These are phyloP conservation scores for Dinocampus coccinellae DNA, from an alignment of 2,888 invertebrate species.

Conservation along the genomic window DNA sequence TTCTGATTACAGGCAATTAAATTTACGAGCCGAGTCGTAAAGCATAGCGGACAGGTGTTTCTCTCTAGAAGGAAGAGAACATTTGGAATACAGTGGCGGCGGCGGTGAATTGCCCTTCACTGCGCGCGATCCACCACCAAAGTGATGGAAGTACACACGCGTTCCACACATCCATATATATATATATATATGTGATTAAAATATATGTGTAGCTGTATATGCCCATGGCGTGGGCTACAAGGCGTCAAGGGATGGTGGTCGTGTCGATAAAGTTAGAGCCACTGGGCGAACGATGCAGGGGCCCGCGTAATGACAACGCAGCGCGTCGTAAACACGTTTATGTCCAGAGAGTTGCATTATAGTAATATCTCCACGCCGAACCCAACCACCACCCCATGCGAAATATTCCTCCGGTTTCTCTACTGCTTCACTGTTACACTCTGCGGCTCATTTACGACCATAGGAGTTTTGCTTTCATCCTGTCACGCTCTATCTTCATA, in stretches of 20 bases:
- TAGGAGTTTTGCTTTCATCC: conserved; percentile 43
- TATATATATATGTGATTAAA: neutral
- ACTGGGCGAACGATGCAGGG: conserved; percentile 65
- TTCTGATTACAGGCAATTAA: conserved; percentile 63
- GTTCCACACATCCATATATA: neutral
- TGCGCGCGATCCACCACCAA: neutral
- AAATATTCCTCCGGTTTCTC: conserved; percentile 51
- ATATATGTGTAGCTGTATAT: neutral
- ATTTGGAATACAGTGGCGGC: conserved; percentile 28
- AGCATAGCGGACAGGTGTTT: conserved; percentile 61
- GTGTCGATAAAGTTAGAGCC: conserved; percentile 68
- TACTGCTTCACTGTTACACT: conserved; percentile 25
- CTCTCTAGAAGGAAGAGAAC: conserved; percentile 37
- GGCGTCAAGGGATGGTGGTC: conserved; percentile 55
- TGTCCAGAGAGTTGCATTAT: conserved; percentile 67
- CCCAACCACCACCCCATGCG: conserved; percentile 51
- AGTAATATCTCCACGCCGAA: conserved; percentile 63
- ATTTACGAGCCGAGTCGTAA: conserved; percentile 60
- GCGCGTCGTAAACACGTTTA: conserved; percentile 69
- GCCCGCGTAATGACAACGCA: conserved; percentile 69
- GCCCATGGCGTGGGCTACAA: conserved; percentile 38
- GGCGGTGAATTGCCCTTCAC: conserved; percentile 2
- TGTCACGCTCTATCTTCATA: conserved; percentile 6
- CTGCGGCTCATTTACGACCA: conserved; percentile 32
- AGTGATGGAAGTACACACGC: neutral